Base-by-base conservation (phyloP, 2,888 invertebrate species). In the Siphlonurus alternatus region DNA sequence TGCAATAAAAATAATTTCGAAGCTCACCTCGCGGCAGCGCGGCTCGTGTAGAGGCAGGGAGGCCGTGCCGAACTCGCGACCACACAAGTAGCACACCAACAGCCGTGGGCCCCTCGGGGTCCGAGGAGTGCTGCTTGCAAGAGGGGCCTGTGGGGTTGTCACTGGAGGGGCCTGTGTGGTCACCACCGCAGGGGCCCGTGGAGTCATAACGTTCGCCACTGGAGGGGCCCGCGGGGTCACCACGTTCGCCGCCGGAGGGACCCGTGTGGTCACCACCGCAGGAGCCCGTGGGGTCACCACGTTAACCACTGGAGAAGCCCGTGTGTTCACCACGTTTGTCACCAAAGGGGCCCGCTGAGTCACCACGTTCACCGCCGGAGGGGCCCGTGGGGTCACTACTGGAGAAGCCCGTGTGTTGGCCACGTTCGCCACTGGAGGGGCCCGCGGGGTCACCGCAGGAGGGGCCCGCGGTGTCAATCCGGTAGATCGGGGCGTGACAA, bases 21-120 rank as follows among this genome's bases (percentile, higher is more conserved):
- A 10, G 15, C 38, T 38, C 38, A 38, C 38, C 38, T 38, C 38
- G 15, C 84, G 71, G 70, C 87, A 87, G 70, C 84, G 83, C 1
- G 84, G 83, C 71, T 85, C 84, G 72, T 87, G 86, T 66, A 85
- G 83, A 63, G 76, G 76, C 51, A 85, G 81, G 61, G 83, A 84
- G 69, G 79, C 79, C 1, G 80, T 77, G 25, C 85, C 85, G 70
- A 85, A 86, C 70, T 81, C 81, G 61, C 83, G 76, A 1, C 84
- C 83, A 70, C 87, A 87, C 68, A 84, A 80, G 72, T 82, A 81
- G 71, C 87, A 87, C 65, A 38, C 38, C 7, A 38, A 23, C 1
- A n/a, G 7, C n/a, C 60, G 23, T 23, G 23, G 25, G 22, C 19
- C 60, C n/a, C 7, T 5, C 18, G 60, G n/a, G 60, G 23, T 18